Conservation (phyloP, 1,140 invertebrate species). For the Drosophila lini region DNA sequence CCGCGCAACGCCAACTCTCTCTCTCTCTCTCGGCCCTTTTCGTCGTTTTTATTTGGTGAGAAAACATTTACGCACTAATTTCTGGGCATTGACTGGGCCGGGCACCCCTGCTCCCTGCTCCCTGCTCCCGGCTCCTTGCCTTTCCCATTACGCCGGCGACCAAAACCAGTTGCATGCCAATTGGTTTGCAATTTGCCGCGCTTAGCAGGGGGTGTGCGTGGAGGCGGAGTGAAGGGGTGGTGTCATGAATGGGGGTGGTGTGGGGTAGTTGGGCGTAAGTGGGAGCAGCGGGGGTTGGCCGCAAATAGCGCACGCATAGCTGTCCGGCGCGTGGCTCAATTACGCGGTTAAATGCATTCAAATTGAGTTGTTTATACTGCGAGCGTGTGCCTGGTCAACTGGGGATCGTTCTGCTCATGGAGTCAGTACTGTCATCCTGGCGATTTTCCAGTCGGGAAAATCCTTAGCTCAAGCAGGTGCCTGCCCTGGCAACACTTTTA, state of each 20-base stretch:
- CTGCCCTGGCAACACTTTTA: not conserved
- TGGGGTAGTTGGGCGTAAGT: not conserved
- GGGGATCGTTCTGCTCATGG: constrained; percentile 16
- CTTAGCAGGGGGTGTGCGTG: constrained; percentile 47
- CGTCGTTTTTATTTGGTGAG: constrained; percentile 80
- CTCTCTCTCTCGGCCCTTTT: constrained; percentile 1
- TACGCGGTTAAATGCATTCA: constrained; percentile 84
- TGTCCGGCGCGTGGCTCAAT: constrained; percentile 76
- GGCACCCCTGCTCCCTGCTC: constrained; percentile 21
- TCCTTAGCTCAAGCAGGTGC: not conserved
- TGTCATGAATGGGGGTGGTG: not conserved
- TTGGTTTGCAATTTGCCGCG: constrained; percentile 80
- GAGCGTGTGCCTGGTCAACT: constrained; percentile 61
- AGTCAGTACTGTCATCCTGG: constrained; percentile 12
- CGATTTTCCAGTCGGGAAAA: not conserved
- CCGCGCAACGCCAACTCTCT: constrained; percentile 14
- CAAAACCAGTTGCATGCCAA: constrained; percentile 82
- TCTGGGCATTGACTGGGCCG: constrained; percentile 53
- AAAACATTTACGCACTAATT: constrained; percentile 84
- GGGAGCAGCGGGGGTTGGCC: constrained; percentile 41
- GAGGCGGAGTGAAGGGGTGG: not conserved
- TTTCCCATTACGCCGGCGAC: constrained; percentile 52
- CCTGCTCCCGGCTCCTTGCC: constrained; percentile 16
- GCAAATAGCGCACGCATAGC: constrained; percentile 77
- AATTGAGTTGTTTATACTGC: constrained; percentile 84